phyloP scores from a whole-genome alignment of 30 jellyfish, hydroid and myxozoan genomes.

The Turritopsis rubra region DNA sequence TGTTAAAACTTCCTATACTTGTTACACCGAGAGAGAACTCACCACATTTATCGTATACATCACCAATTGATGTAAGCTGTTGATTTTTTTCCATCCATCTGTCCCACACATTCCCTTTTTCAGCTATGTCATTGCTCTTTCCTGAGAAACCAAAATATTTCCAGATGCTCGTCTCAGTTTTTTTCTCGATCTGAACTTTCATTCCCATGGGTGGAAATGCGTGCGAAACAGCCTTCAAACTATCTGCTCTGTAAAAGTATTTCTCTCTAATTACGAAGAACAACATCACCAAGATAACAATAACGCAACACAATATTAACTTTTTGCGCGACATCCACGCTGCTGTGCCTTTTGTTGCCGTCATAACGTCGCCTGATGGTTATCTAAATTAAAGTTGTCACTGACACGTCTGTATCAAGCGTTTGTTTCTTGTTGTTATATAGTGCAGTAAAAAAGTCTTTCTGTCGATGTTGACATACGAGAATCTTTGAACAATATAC shows the following conservation, averaged over 20 bases:
- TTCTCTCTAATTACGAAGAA: conserved; percentile 17
- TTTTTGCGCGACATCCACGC: conserved; percentile 8
- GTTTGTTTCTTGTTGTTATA: background rate
- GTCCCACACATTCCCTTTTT: conserved; percentile 50
- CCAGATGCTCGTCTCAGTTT: background rate
- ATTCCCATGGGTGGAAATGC: background rate
- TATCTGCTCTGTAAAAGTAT: conserved; percentile 26
- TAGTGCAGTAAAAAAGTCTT: background rate
- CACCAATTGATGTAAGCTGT: conserved; percentile 62
- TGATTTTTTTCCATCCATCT: conserved; percentile 65
- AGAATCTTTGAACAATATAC: background rate
- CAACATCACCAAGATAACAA: background rate
- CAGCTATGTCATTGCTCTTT: background rate
- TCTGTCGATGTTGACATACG: background rate
- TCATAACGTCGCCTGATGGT: background rate
- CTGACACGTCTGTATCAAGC: background rate
- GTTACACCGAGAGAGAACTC: background rate
- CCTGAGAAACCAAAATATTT: conserved; percentile 11
- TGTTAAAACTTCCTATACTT: background rate
- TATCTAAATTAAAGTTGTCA: background rate
- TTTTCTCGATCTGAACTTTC: background rate
- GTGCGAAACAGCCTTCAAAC: conserved; percentile 9
- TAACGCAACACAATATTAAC: background rate
- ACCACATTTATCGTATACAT: conserved; percentile 82
- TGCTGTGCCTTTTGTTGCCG: conserved; percentile 2